These are phyloP conservation scores for Tetramorium parvispinum DNA, from an alignment of 1,140 invertebrate genomes.

Conservation along the genomic window DNA sequence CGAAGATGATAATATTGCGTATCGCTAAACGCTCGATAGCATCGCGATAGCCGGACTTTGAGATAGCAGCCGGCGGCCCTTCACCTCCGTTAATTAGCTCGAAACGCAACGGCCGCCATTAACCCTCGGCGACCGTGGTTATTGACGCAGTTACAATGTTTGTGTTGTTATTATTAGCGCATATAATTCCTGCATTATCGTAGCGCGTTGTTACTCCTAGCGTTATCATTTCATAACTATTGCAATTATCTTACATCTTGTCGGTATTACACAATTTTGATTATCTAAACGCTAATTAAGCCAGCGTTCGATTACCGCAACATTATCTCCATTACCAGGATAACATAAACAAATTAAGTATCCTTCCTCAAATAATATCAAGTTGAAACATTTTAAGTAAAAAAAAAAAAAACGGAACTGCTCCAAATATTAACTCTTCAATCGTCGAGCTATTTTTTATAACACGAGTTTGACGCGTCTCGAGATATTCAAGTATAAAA, in stretches of 20 bases:
- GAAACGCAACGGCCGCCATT: not conserved
- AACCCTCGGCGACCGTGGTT: not conserved
- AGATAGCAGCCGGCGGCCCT: not conserved
- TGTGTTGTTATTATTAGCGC: not conserved
- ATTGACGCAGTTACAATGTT: not conserved
- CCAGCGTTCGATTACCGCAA: not conserved
- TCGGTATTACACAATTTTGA: not conserved
- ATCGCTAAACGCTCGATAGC: slow-evolving; percentile 23
- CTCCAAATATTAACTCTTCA: not conserved
- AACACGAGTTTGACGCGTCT: too few relatives aligned
- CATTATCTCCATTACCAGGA: not conserved
- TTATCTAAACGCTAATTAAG: not conserved
- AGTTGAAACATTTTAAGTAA: not conserved
- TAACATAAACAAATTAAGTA: not conserved
- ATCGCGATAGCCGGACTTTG: not conserved
- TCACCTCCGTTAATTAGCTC: not conserved
- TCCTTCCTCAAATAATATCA: not conserved
- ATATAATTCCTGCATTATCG: not conserved
- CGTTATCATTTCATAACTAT: not conserved
- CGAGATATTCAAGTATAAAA: too few relatives aligned
- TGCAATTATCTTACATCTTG: not conserved
- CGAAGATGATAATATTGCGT: slow-evolving; percentile 17
- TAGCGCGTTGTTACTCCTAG: not conserved
- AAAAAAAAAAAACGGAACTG: not conserved
- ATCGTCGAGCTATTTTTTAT: too few relatives aligned